Base-by-base conservation (phyloP, 2,113 vertebrate species). In the Toxotes chatareus region DNA sequence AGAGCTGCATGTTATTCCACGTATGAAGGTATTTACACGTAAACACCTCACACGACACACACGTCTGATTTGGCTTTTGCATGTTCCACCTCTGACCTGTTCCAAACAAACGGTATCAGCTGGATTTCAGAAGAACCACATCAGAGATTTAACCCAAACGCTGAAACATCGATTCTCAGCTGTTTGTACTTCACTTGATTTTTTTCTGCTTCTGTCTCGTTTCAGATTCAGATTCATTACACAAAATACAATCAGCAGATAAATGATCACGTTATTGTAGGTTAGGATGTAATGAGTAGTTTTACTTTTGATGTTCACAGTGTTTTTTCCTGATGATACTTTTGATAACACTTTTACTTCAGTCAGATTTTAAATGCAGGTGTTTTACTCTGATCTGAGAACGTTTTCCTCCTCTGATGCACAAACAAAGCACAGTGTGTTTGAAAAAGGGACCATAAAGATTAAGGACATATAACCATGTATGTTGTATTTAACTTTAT, bases 1-100 rank as follows among this genome's bases (percentile, higher is more conserved):
- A 36, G 51, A 55, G 40, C 8, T 73, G 83, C 83, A 86, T 87
- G 76, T 19, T 67, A 40, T 66, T 66, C 38, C 66, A 51, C 27
- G 55, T 85, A 40, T 10, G 4, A 44, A 47, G 13, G 21, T 40
- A 32, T 44, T 21, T 16, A 76, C 19, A 36, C 13, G 13, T 8
- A 27, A 21, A 46, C 31, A 46, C 27, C 32, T 40, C 23, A 14
- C 56, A 49, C 12, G 23, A 10, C 14, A 32, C 27, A 60, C 27
- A 40, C 9, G 17, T 40, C 73, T 5, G 1, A 49, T 17, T 34
- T 42, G 19, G 42, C n/a, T 1, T 31, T 2, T 56, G 65, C 59
- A 74, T 60, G 40, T 63, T n/a, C 21, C 31, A 55, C 5, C 12
- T 0, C 16, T 11, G 3, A 36, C 31, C 14, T n/a, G 2, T 11